Percentiles rank a stretch among this genome's conserved stretches.
Conservation (phyloP, 2,797 vertebrate genomes). For the Neomorphus geoffroyi region DNA sequence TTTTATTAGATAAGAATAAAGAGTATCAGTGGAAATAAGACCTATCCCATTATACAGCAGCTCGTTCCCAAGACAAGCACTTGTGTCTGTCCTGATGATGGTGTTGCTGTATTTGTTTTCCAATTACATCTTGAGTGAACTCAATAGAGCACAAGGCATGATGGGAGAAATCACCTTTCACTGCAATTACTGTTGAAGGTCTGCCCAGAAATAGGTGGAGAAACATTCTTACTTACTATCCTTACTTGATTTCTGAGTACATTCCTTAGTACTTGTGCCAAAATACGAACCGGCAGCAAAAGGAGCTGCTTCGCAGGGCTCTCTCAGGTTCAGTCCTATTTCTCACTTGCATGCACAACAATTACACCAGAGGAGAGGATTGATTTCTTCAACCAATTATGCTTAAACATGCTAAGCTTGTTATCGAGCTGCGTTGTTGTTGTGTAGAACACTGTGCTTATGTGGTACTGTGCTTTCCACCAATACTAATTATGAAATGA, state of each 20-base stretch:
- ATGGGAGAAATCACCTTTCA: constrained; percentile 66
- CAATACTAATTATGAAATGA: neutral
- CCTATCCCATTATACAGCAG: constrained; percentile 64
- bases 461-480: neutral
- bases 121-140: constrained; percentile 75
- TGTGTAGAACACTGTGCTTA: neutral
- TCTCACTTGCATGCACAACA: neutral
- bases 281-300: neutral
- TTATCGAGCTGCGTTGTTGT: neutral
- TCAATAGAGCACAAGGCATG: constrained; percentile 65
- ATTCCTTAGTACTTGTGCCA: neutral
- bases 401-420: constrained; percentile 49
- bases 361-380: neutral
- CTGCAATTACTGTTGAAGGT: constrained; percentile 61
- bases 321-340: neutral
- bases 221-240: constrained; percentile 27
- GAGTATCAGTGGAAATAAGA: constrained; percentile 69
- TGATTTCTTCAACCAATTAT: constrained; percentile 48
- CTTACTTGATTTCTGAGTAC: neutral
- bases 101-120: constrained; percentile 74
- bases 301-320: neutral
- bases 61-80: constrained; percentile 62
- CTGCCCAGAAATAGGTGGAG: constrained; percentile 39
- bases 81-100: constrained; percentile 67
- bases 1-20: constrained; percentile 70